These are phyloP conservation scores for Dromaius novaehollandiae DNA, from an alignment of 2,113 vertebrate genomes.

Conservation along the genomic window DNA sequence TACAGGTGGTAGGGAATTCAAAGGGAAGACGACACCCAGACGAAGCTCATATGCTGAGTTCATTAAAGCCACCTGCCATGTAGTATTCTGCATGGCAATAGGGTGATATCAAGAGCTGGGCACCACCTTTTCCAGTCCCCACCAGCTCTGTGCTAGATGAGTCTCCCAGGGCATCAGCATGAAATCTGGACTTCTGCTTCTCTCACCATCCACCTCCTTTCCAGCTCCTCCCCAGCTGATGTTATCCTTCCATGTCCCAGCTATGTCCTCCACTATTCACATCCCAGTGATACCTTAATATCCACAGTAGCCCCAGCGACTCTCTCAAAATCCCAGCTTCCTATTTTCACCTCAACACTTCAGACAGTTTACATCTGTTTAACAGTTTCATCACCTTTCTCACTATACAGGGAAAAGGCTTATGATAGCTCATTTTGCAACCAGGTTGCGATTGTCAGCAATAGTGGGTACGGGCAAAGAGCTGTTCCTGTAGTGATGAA, in stretches of 20 bases:
- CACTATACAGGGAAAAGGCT: not conserved
- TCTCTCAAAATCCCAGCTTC: not conserved
- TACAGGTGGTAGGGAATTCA: not conserved
- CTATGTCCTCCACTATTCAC: not conserved
- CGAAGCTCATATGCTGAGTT: not conserved
- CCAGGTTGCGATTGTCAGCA: not conserved
- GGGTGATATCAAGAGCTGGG: not conserved
- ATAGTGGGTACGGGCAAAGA: not conserved
- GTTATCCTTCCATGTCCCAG: accelerated
- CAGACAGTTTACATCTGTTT: not conserved
- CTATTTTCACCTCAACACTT: not conserved
- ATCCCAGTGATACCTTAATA: not conserved
- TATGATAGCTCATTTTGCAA: not conserved
- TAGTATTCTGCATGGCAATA: not conserved
- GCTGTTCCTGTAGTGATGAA: not conserved
- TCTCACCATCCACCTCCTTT: not conserved
- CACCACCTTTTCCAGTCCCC: not conserved
- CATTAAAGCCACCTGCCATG: not conserved
- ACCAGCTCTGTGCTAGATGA: not conserved
- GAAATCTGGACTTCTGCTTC: not conserved
- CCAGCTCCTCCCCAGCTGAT: not conserved
- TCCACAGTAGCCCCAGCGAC: not conserved
- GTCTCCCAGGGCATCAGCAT: not conserved
- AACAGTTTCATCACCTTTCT: not conserved
- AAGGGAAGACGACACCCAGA: not conserved